Evolutionary conservation across 2,888 invertebrate species (phyloP), one percentile per base, ranked within the genome.

Genomic region (Andrena hattorfiana): DNA sequence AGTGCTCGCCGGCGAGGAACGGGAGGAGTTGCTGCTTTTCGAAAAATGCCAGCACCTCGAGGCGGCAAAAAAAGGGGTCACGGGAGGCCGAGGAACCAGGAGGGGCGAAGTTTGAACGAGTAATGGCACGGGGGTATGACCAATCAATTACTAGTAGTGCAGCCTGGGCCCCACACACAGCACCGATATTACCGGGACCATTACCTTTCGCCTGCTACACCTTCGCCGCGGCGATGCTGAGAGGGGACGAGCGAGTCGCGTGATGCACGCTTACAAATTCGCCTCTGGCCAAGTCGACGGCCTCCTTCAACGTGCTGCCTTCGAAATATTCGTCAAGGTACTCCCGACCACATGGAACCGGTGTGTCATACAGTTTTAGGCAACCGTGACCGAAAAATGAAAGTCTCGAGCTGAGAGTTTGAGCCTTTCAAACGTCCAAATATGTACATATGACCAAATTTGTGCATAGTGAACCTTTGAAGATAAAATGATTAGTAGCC

Each of bases 111-210:
- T 92, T 92, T 92, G 92, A 93, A 92, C 90, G 91, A 91, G 91
- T 93, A 93, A 93, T 93, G 90, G 91, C 89, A 91, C 87, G 90
- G 89, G 89, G 90, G 94, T 94, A 94, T 94, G 94, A 94, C 94
- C 93, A 94, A 94, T 94, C 94, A 94, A 94, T 94, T 94, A 94
- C 92, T 93, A 94, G 93, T 94, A 94, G 93, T 94, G 93, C 92
- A 93, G 91, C 92, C 78, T 84, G 81, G 92, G 90, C 91, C 91
- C 90, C 91, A 91, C 91, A 89, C 92, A 90, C 88, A 90, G 92
- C 90, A 90, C 92, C 93, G 88, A 92, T 92, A 93, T 93, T 93
- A 93, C 92, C 89, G 90, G 90, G 90, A 87, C 91, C 91, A 93
- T 93, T 93, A 93, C 92, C 93, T 91, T 92, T 92, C 91, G 92